A percentile compares a stretch with the other conserved stretches of the same genome.
Evolutionary conservation across 2,888 invertebrate genomes (phyloP).

Genomic region (Eremobia ochroleuca): DNA sequence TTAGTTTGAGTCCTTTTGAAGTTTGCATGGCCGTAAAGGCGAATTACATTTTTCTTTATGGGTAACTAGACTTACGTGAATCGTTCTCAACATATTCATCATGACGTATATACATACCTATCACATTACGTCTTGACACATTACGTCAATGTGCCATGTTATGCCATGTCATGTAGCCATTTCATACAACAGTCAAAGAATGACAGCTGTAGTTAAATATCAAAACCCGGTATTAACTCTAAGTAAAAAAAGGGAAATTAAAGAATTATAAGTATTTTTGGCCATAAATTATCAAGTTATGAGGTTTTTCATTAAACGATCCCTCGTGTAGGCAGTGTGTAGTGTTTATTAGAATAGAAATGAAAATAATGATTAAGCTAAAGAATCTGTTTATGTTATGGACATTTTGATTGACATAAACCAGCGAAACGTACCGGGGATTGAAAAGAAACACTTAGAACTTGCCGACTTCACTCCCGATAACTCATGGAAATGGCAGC

Average conservation of each 20-base stretch:
- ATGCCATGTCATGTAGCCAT: not conserved
- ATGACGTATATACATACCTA: not conserved
- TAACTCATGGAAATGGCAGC: not conserved
- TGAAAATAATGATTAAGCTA: too few relatives aligned
- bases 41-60: not conserved
- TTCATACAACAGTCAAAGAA: not conserved
- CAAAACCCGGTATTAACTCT: too few relatives aligned
- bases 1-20: not conserved
- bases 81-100: not conserved
- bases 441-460: not conserved
- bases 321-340: too few relatives aligned
- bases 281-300: too few relatives aligned
- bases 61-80: not conserved
- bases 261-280: too few relatives aligned
- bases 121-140: too few relatives aligned
- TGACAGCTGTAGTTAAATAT: too few relatives aligned
- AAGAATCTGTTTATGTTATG: too few relatives aligned
- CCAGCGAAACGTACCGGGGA: not conserved
- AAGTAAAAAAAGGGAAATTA: too few relatives aligned
- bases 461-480: not conserved
- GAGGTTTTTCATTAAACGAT: too few relatives aligned
- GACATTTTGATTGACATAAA: too few relatives aligned
- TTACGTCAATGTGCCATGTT: not conserved
- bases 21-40: not conserved
- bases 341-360: too few relatives aligned